phyloP scores from a whole-genome alignment of 1,140 invertebrate species.

The Lordiphosa mommai region DNA sequence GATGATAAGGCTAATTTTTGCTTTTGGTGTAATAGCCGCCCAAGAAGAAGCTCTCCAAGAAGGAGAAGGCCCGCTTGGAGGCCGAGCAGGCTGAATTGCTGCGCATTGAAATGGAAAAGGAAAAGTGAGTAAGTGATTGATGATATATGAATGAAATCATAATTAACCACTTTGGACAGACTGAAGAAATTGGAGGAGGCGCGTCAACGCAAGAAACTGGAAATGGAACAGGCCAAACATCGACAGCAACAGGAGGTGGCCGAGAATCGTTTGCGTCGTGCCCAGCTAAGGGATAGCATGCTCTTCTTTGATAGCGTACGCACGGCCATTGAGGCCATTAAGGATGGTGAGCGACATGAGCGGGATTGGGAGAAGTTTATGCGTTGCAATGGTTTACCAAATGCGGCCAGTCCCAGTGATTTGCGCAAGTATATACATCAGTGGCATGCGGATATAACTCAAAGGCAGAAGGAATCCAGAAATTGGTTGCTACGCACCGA shows the following conservation, averaged over 20 bases:
- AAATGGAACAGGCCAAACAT: slow-evolving; percentile 75
- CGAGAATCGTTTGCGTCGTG: slow-evolving; percentile 63
- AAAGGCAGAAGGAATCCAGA: slow-evolving; percentile 78
- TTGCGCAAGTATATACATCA: slow-evolving; percentile 84
- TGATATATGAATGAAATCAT: neutral
- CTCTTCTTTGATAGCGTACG: slow-evolving; percentile 59
- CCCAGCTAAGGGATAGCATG: slow-evolving; percentile 67
- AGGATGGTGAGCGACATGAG: slow-evolving; percentile 50
- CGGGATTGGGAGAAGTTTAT: slow-evolving; percentile 83
- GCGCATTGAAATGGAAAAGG: slow-evolving; percentile 79
- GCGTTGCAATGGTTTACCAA: slow-evolving; percentile 84
- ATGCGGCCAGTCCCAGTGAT: slow-evolving; percentile 81
- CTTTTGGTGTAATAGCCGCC: slow-evolving; percentile 42
- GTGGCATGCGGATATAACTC: slow-evolving; percentile 81
- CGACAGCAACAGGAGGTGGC: slow-evolving; percentile 68
- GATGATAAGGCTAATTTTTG: slow-evolving; percentile 10
- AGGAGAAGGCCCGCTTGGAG: slow-evolving; percentile 79
- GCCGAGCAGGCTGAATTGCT: slow-evolving; percentile 79
- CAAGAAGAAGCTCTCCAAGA: slow-evolving; percentile 80
- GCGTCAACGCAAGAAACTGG: slow-evolving; percentile 70
- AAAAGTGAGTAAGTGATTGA: slow-evolving; percentile 51
- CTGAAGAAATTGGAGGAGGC: slow-evolving; percentile 75
- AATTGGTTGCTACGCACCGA: slow-evolving; percentile 79
- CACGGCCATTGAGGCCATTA: slow-evolving; percentile 60
- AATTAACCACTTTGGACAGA: slow-evolving; percentile 16